Evolutionary conservation across 2,888 invertebrate genomes (phyloP), one percentile per base, ranked within the genome.

Genomic region (Onthophagus sagittarius): DNA sequence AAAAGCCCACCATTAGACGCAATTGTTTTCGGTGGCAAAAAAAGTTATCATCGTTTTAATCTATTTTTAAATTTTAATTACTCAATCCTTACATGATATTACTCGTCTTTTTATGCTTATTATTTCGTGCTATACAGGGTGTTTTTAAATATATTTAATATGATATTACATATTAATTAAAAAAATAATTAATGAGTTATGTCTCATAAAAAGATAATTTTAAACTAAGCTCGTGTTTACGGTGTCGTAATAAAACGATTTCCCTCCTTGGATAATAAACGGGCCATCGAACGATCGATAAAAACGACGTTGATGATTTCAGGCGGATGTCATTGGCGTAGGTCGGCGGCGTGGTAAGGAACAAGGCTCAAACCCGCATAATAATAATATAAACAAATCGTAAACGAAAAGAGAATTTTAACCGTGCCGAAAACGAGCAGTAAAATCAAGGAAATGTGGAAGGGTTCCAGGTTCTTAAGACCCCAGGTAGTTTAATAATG

Each of bases 401-500:
- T 86, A 85, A 86, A 83, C 85, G 83, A 80, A 84, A 85, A 85
- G 83, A 80, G 84, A 85, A 85, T 85, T 86, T 86, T 85, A 85
- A 82, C 77, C 83, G 71, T 81, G 81, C 85, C 83, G 84, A 84
- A 23, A 84, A 81, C 23, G 67, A 32, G 82, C 85, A 85, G 84
- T 85, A 85, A 86, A 85, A 85, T 85, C 84, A 84, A 84, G 84
- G 83, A 67, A 67, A 67, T 67, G 67, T 67, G 15, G 67, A n/a
- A 23, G 23, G 23, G 23, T 23, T 23, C 23, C 23, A 23, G 23
- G 7, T 15, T 23, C 31, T 32, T 23, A n/a, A 53, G 39, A 11
- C 39, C 39, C 2, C 67, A 67, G 67, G 67, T 67, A 67, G 32
- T 67, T 67, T n/a, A 15, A 9, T 53, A 53, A 53, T 11, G 39